Evolutionary conservation across 2,888 invertebrate genomes (phyloP), one percentile per base, ranked within the genome.

Genomic region (Cosmia pyralina): DNA sequence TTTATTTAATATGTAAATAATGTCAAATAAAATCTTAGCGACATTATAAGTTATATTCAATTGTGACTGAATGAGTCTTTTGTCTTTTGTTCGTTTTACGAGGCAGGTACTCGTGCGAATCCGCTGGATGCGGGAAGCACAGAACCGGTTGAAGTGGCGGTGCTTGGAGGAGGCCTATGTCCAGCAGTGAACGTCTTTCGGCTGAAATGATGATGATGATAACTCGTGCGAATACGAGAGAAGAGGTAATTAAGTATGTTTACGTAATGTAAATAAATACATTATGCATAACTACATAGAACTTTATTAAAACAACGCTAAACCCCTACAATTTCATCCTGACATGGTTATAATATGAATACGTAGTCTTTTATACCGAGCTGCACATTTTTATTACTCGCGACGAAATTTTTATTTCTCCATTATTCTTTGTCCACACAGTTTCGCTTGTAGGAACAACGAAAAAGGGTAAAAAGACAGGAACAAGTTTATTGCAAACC

Each of bases 351-450:
- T 41, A n/a, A n/a, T n/a, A n/a, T n/a, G n/a, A n/a, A n/a, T n/a
- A n/a, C n/a, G n/a, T n/a, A 53, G 6, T 71, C 71, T 15, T 50
- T 17, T 41, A 60, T 60, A 41, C 52, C 50, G 13, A 15, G 13
- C 48, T 67, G 67, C 77, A 81, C 76, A 76, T 48, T 81, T 73
- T 66, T 81, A 69, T 77, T 63, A 57, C 46, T 41, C 34, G 57
- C 41, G 46, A 57, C 38, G 50, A 81, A 62, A 15, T 58, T 76
- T 77, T 63, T 76, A 77, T 76, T 67, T 52, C 77, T 48, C 77
- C 48, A 76, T 76, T 81, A 77, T 63, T 77, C 82, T 77, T 81
- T 81, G 82, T 81, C 57, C 68, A 63, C 82, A 77, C 77, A 53
- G 68, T 10, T 44, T 48, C 82, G 62, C 41, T 62, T 38, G 48